Conservation (phyloP, 2,113 vertebrate species). For the Martes martes region DNA sequence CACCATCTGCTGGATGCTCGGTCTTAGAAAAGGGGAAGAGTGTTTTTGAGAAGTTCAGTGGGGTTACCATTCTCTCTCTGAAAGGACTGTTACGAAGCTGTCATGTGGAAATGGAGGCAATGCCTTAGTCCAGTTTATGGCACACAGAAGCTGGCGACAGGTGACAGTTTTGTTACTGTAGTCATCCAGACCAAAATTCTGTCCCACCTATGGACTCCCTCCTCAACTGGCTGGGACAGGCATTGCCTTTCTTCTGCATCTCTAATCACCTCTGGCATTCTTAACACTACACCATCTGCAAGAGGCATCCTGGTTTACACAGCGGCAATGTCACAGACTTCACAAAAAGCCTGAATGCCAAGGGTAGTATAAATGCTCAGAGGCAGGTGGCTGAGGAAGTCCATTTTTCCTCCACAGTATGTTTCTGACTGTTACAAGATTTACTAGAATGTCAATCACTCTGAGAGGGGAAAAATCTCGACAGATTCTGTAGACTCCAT, state of each 20-base stretch:
- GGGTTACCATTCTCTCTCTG: not conserved
- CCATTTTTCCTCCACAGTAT: not conserved
- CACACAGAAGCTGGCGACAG: not conserved
- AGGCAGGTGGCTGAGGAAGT: not conserved
- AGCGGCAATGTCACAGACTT: not conserved
- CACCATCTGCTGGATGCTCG: not conserved
- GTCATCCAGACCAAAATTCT: not conserved
- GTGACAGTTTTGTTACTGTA: not conserved
- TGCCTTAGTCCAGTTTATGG: not conserved
- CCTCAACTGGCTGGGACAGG: not conserved
- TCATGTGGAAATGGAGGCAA: not conserved
- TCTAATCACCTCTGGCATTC: not conserved
- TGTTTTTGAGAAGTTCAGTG: not conserved
- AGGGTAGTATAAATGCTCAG: not conserved
- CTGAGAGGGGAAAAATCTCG: not conserved
- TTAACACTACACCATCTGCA: not conserved
- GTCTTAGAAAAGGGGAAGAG: too few relatives aligned
- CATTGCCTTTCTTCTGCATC: not conserved
- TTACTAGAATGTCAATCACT: not conserved
- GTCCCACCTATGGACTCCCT: not conserved
- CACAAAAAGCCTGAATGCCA: not conserved
- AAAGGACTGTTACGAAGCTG: not conserved
- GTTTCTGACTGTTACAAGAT: not conserved
- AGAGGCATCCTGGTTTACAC: not conserved
- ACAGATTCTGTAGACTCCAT: not conserved